Base-by-base conservation (phyloP, 1,140 invertebrate species). In the Solenopsis fugax region DNA sequence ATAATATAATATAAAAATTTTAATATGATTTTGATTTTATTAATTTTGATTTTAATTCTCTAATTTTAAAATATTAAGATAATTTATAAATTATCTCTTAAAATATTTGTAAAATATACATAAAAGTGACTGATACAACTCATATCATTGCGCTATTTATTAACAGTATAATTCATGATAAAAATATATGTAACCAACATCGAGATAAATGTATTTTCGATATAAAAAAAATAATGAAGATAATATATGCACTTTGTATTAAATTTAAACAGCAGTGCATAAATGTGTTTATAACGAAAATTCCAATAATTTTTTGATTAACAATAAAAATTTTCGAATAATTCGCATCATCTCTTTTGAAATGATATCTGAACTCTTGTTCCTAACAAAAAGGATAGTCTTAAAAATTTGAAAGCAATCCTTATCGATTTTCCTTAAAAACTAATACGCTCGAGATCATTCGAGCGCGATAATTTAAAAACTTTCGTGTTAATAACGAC, bases 291-390 rank as follows among this genome's bases (percentile, higher is more conserved):
- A 41, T 24, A 58, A n/a, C 0, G 3, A 2, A 0, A 67, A 21
- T 6, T 7, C 3, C 13, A 52, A 72, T 50, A 6, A 34, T n/a
- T 52, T 34, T 72, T 54, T 18, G 9, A 4, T 37, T 56, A n/a
- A 56, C 29, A 1, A 21, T 12, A 24, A 71, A n/a, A 62, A 16
- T 65, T 52, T 21, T 78, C 10, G 1, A 45, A 58, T 34, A 1
- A 56, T 24, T 41, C 50, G 50, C 21, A 45, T 16, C 13, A 24
- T 29, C 1, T 0, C 34, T 45, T 41, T 13, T 56, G 2, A n/a
- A 45, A 29, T 21, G 2, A 71, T 29, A 5, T 71, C 48, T 71
- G 50, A 81, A 81, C 41, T 82, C 37, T 73, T 82, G 37, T 58
- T 29, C 13, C n/a, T 37, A 16, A 58, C 13, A 16, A 73, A 21